Evolutionary conservation across 2,797 vertebrate species (phyloP).

Genomic region (Gobionotothen gibberifrons): DNA sequence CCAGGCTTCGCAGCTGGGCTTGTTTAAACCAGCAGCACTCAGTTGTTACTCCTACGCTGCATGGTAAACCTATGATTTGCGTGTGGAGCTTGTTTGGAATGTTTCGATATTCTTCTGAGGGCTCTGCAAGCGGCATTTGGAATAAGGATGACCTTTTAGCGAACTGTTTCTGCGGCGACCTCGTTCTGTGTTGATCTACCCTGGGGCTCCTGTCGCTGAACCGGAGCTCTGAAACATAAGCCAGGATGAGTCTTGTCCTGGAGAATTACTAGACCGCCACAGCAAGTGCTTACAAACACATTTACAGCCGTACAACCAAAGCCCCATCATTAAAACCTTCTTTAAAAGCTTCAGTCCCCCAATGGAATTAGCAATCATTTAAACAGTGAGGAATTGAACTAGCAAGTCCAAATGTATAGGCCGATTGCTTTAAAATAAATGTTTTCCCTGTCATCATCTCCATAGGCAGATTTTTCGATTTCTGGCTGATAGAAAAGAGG

Average conservation of each 20-base stretch:
- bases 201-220: constrained; percentile 32
- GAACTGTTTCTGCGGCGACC: constrained; percentile 9
- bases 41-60: constrained; percentile 22
- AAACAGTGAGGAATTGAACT: constrained; percentile 25
- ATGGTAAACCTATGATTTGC: constrained; percentile 33
- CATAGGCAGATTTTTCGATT: constrained; percentile 16
- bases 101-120: constrained; percentile 39
- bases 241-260: constrained; percentile 51
- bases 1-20: constrained; percentile 27
- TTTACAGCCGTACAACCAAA: constrained; percentile 35
- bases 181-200: constrained; percentile 41
- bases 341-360: constrained; percentile 34
- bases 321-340: constrained; percentile 32
- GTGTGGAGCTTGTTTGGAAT: constrained; percentile 35
- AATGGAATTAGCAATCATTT: constrained; percentile 21
- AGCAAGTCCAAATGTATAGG: constrained; percentile 45
- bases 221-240: constrained; percentile 34
- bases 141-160: constrained; percentile 40
- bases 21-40: constrained; percentile 33
- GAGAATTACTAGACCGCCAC: constrained; percentile 37
- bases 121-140: constrained; percentile 22
- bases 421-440: constrained; percentile 21
- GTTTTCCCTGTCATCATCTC: constrained; percentile 34
- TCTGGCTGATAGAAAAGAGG: constrained; percentile 22
- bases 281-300: constrained; percentile 46